Conservation (phyloP, 2,888 invertebrate genomes). For the Megalurothrips usitatus region DNA sequence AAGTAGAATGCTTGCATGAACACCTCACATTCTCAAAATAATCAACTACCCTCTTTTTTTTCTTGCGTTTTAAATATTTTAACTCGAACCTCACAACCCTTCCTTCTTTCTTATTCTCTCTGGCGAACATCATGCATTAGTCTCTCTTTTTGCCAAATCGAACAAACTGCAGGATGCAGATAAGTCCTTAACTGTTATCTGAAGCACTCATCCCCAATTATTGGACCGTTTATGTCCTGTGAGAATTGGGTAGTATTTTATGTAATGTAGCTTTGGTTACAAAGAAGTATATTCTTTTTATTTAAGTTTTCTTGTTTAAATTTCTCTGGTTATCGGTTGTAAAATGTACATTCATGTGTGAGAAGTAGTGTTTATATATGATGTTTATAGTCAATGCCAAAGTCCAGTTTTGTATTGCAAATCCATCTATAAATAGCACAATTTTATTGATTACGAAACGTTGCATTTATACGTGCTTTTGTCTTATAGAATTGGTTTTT, state of each 20-base stretch:
- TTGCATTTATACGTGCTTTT: conserved; percentile 20
- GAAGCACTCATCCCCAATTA: no score
- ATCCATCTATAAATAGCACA: conserved; percentile 20
- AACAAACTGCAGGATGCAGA: not conserved
- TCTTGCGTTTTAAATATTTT: no score
- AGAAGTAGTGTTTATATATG: not conserved
- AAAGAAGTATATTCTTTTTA: no score
- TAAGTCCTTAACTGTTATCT: not conserved
- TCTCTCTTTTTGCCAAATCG: not conserved
- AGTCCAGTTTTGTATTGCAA: conserved; percentile 26
- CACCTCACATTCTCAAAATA: no score
- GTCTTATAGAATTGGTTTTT: conserved; percentile 5
- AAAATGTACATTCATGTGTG: conserved; percentile 3
- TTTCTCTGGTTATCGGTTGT: conserved; percentile 14
- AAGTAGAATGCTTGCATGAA: no score
- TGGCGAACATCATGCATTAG: no score
- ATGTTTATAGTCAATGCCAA: conserved; percentile 22
- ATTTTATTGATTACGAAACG: conserved; percentile 7
- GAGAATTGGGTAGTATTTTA: no score
- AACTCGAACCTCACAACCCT: no score
- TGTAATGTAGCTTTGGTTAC: no score
- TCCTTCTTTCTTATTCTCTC: no score
- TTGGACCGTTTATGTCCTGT: no score
- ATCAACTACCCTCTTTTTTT: no score
- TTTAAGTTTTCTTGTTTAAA: not conserved